phyloP scores from a whole-genome alignment of 2,113 vertebrate species.

The Strigops habroptila region DNA sequence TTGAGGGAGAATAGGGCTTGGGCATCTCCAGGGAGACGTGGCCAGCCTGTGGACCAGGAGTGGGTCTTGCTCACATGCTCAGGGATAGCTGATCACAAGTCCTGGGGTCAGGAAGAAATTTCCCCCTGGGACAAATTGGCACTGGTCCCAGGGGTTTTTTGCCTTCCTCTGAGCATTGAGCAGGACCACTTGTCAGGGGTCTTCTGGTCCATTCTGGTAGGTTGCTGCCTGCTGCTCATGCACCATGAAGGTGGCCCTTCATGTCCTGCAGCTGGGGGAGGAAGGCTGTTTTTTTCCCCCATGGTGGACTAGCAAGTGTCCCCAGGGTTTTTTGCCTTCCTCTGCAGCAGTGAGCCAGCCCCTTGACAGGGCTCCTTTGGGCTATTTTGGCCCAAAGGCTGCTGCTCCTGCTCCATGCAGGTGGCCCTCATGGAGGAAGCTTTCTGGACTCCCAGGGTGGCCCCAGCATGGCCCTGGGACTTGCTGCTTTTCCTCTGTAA shows the following conservation, averaged over 20 bases:
- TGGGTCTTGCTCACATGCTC: background rate
- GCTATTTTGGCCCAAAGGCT: background rate
- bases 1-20: background rate
- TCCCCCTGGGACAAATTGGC: background rate
- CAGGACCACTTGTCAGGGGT: background rate
- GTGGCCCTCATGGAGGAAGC: background rate
- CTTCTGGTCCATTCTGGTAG: background rate
- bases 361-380: background rate
- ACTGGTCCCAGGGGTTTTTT: background rate
- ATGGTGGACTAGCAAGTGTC: background rate
- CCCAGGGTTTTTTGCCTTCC: background rate
- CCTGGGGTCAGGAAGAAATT: background rate
- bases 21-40: background rate
- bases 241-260: background rate
- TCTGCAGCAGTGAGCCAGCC: background rate
- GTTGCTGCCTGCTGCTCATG: background rate
- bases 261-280: background rate
- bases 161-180: background rate
- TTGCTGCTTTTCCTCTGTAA: background rate
- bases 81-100: accelerated
- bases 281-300: background rate
- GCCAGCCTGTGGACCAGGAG: background rate
- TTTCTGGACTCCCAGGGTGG: background rate
- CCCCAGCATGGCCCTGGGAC: background rate
- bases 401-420: background rate